These are phyloP conservation scores for Lycopodina hypogea DNA, from an alignment of 37 sponge, comb jelly and placozoan genomes.

Conservation along the genomic window DNA sequence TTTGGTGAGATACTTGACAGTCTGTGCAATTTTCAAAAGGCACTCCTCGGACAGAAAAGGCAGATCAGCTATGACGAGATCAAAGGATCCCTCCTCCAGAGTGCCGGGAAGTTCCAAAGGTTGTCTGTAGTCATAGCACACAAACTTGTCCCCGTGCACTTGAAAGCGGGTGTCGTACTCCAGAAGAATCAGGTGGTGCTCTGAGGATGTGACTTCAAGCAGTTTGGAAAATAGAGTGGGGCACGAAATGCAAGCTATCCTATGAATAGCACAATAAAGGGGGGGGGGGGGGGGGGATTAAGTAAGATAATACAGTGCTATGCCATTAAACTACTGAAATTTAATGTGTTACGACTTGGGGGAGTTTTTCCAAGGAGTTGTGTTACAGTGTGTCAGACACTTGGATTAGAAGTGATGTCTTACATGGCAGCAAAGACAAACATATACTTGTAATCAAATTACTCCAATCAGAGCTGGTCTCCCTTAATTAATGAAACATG, in stretches of 20 bases:
- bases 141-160: constrained; percentile 50
- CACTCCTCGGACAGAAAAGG: constrained; percentile 83
- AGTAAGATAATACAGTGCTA: neutral
- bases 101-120: constrained; percentile 57
- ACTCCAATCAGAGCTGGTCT: too few relatives aligned
- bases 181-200: constrained; percentile 37
- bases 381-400: too few relatives aligned
- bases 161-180: constrained; percentile 72
- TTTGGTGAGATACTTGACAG: constrained; percentile 53
- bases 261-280: neutral
- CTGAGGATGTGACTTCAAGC: constrained; percentile 23
- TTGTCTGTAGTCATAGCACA: constrained; percentile 72
- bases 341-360: too few relatives aligned
- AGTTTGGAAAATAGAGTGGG: constrained; percentile 70
- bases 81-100: constrained; percentile 33
- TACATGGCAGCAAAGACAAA: too few relatives aligned
- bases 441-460: too few relatives aligned
- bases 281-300: neutral
- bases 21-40: constrained; percentile 49
- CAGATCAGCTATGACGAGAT: constrained; percentile 77
- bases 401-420: too few relatives aligned
- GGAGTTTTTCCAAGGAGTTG: too few relatives aligned
- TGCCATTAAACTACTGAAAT: neutral
- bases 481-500: too few relatives aligned
- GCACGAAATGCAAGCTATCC: constrained; percentile 79